A percentile compares a stretch with the other conserved stretches of the same genome.
Conservation (phyloP, 2,113 vertebrate genomes). For the Meriones unguiculatus region DNA sequence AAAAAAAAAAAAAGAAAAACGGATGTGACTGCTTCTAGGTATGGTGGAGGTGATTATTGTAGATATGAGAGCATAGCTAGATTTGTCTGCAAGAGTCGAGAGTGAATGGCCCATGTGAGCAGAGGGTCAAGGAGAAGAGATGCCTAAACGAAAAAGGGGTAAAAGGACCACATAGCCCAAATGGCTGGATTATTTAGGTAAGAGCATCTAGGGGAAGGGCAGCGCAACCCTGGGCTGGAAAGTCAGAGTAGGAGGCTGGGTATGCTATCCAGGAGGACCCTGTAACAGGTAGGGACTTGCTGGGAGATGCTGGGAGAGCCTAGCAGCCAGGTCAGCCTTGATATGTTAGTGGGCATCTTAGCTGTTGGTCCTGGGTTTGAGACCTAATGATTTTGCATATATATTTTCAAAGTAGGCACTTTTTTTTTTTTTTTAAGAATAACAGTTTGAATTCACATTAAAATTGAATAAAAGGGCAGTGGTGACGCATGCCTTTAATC, state of each 20-base stretch:
- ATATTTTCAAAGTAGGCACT: conserved; percentile 2
- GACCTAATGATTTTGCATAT: background rate
- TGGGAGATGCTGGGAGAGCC: background rate
- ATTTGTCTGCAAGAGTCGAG: background rate
- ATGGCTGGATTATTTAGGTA: background rate
- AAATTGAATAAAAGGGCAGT: background rate
- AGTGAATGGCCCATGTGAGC: background rate
- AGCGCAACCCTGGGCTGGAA: background rate
- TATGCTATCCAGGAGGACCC: background rate
- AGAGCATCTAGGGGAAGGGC: background rate
- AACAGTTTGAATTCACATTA: conserved; percentile 13
- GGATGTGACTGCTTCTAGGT: background rate
- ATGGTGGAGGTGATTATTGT: background rate
- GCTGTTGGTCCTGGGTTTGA: background rate
- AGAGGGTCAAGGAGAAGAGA: background rate
- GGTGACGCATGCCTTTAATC: too few species aligned
- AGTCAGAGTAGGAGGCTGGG: background rate
- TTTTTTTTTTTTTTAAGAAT: background rate
- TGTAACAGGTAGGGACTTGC: background rate
- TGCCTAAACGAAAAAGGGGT: background rate
- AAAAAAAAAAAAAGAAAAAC: background rate
- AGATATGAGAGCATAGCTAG: background rate
- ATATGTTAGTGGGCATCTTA: background rate
- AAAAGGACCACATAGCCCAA: background rate
- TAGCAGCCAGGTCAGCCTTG: background rate